Percentiles rank a stretch among this genome's conserved stretches.
phyloP scores from a whole-genome alignment of 2,888 invertebrate species.

The Erpobdella octoculata region DNA sequence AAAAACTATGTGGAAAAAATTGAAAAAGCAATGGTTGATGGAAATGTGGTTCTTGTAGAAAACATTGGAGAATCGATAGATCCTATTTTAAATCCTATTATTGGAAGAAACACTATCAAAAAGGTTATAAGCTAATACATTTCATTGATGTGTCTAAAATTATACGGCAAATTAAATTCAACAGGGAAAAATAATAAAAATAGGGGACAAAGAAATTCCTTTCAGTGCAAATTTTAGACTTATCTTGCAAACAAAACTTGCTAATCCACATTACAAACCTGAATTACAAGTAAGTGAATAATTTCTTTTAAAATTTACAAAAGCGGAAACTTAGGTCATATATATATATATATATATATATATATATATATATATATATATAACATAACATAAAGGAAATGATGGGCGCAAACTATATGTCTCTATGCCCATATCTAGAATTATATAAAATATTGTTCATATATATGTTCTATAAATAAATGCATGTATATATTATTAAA shows the following conservation, averaged over 20 bases:
- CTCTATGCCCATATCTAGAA: too few relatives aligned
- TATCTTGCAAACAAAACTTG: constrained; percentile 85
- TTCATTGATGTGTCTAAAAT: background rate
- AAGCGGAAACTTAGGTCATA: too few relatives aligned
- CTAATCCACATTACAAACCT: constrained; percentile 94
- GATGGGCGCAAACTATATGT: too few relatives aligned
- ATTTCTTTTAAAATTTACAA: background rate
- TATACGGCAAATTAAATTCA: background rate
- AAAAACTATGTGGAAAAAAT: constrained; percentile 82
- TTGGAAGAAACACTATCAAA: constrained; percentile 85
- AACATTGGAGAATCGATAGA: constrained; percentile 92
- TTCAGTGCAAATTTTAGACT: constrained; percentile 78
- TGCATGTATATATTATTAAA: too few relatives aligned
- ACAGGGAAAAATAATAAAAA: constrained; percentile 80
- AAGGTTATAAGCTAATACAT: constrained; percentile 58
- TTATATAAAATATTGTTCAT: too few relatives aligned
- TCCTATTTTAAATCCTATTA: constrained; percentile 80
- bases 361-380: too few relatives aligned
- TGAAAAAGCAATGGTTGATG: constrained; percentile 66
- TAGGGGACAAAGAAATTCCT: constrained; percentile 92
- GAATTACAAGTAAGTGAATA: constrained; percentile 63
- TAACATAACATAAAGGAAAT: too few relatives aligned
- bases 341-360: too few relatives aligned
- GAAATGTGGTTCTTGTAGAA: constrained; percentile 77
- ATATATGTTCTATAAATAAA: too few relatives aligned